A percentile compares a stretch with the other conserved stretches of the same genome.
Conservation (phyloP, 2,797 vertebrate species). For the Sebastes trivittatus region DNA sequence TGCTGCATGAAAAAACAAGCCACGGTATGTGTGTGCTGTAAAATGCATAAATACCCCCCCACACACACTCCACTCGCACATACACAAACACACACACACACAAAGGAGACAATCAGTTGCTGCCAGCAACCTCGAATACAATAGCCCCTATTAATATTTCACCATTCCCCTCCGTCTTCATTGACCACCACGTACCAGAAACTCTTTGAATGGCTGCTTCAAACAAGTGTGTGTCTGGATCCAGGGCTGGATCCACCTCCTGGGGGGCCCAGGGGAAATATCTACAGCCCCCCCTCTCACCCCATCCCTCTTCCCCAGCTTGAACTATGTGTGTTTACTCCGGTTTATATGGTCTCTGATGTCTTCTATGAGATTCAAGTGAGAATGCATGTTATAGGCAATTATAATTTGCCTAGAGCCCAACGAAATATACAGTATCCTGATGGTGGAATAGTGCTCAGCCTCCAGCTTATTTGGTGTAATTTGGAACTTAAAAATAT, state of each 20-base stretch:
- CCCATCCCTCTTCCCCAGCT: background rate
- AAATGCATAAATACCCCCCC: constrained; percentile 16
- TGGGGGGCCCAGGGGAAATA: background rate
- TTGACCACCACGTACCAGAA: constrained; percentile 82
- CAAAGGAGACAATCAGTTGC: constrained; percentile 83
- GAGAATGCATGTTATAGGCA: background rate
- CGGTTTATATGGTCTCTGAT: background rate
- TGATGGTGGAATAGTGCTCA: background rate
- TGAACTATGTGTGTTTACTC: background rate
- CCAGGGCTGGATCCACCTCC: background rate
- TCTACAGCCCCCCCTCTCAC: background rate
- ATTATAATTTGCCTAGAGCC: background rate
- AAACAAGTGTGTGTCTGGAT: constrained; percentile 10
- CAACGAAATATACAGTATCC: background rate
- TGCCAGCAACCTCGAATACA: constrained; percentile 87
- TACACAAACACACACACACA: constrained; percentile 20
- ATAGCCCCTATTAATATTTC: constrained; percentile 95
- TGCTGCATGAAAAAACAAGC: constrained; percentile 71
- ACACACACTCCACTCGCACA: background rate
- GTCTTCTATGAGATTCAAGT: background rate
- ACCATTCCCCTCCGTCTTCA: constrained; percentile 77
- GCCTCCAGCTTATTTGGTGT: background rate
- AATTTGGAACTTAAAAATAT: background rate
- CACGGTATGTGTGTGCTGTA: background rate
- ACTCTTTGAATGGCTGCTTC: constrained; percentile 53